phyloP scores from a whole-genome alignment of 2,797 vertebrate species.

The Apogon hyalosoma region DNA sequence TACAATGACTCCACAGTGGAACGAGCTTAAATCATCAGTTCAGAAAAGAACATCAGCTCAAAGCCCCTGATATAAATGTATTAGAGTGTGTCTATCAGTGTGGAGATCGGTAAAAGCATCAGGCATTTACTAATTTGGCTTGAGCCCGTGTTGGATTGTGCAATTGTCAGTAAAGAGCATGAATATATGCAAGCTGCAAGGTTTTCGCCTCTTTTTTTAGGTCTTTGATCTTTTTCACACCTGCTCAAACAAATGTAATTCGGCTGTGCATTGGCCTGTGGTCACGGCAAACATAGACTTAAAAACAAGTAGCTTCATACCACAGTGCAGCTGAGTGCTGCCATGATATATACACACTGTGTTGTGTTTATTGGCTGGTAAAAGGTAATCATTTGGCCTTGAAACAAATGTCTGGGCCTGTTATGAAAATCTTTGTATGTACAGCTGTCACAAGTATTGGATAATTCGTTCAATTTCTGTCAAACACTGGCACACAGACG shows the following conservation, averaged over 20 bases:
- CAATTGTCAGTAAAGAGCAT: slow-evolving; percentile 19
- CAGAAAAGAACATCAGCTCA: slow-evolving; percentile 33
- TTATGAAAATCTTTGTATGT: slow-evolving; percentile 1
- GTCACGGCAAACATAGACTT: slow-evolving; percentile 21
- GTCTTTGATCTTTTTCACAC: slow-evolving; percentile 1
- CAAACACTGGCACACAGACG: slow-evolving; percentile 9
- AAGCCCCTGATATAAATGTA: slow-evolving; percentile 23
- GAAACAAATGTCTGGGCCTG: slow-evolving; percentile 2
- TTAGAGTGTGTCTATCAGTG: slow-evolving; percentile 38
- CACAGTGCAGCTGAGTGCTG: neutral
- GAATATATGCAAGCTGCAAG: slow-evolving; percentile 1
- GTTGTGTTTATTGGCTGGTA: slow-evolving; percentile 6
- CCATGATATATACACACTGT: neutral
- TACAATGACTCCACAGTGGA: slow-evolving; percentile 34
- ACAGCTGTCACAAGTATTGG: slow-evolving; percentile 7
- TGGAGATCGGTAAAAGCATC: slow-evolving; percentile 36
- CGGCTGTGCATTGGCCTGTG: slow-evolving; percentile 19
- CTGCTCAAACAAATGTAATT: neutral
- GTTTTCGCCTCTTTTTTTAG: neutral
- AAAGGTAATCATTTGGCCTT: neutral
- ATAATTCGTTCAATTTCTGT: slow-evolving; percentile 10
- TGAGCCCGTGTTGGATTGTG: slow-evolving; percentile 18
- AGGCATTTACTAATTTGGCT: slow-evolving; percentile 21
- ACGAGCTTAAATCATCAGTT: slow-evolving; percentile 48
- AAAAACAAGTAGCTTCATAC: neutral